Evolutionary conservation across 2,797 vertebrate genomes (phyloP).

Genomic region (Melanotaenia trifasciata): DNA sequence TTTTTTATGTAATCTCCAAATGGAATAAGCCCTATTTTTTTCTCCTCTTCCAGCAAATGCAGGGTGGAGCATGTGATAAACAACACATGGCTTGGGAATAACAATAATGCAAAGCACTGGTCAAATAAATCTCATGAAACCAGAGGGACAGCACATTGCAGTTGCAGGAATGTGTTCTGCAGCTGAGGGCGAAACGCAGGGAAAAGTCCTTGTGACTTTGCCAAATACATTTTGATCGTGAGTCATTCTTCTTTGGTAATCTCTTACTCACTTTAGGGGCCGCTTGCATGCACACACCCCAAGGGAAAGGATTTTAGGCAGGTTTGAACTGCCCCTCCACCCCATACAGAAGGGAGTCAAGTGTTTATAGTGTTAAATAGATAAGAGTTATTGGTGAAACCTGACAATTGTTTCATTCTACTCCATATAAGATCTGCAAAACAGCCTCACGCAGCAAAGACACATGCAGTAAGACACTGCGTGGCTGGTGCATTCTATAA

Average conservation of each 20-base stretch:
- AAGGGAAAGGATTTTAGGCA: constrained; percentile 79
- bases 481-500: constrained; percentile 22
- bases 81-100: constrained; percentile 53
- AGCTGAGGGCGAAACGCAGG: constrained; percentile 55
- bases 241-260: constrained; percentile 72
- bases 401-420: constrained; percentile 28
- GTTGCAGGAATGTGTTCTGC: constrained; percentile 52
- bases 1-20: constrained; percentile 61
- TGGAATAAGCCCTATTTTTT: constrained; percentile 51
- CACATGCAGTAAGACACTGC: neutral
- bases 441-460: constrained; percentile 7
- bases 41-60: constrained; percentile 20
- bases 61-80: constrained; percentile 57
- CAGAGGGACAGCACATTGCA: constrained; percentile 48
- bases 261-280: constrained; percentile 68
- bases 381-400: constrained; percentile 33
- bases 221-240: constrained; percentile 66
- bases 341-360: constrained; percentile 42
- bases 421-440: constrained; percentile 30
- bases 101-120: constrained; percentile 43
- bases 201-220: constrained; percentile 76
- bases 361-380: constrained; percentile 67
- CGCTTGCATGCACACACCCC: constrained; percentile 52
- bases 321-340: constrained; percentile 69
- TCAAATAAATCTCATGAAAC: constrained; percentile 59